phyloP scores from a whole-genome alignment of 2,113 vertebrate genomes.

The Litocranius walleri region DNA sequence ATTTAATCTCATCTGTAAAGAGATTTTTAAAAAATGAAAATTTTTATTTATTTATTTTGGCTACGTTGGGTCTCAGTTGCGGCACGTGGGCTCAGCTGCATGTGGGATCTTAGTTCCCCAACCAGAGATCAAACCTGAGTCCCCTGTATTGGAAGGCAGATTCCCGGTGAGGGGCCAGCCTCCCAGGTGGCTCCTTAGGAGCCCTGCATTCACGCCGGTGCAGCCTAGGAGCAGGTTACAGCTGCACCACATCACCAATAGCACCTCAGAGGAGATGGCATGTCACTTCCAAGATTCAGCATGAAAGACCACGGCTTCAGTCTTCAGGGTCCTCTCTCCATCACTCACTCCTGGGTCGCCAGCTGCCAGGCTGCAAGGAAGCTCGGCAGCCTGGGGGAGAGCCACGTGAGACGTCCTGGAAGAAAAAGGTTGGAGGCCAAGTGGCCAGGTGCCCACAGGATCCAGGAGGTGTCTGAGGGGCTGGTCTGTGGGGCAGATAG shows the following conservation, averaged over 20 bases:
- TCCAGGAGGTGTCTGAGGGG: neutral
- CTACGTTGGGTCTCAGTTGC: accelerated
- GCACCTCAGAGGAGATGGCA: neutral
- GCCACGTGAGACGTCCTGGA: neutral
- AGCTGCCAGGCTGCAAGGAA: neutral
- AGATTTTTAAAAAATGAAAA: neutral
- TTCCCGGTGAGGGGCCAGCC: neutral
- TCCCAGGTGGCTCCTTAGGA: neutral
- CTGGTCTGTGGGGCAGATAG: neutral
- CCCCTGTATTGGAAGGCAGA: neutral
- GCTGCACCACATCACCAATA: neutral
- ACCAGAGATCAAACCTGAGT: neutral
- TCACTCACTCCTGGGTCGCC: neutral
- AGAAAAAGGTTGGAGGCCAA: neutral
- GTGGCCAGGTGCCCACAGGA: neutral
- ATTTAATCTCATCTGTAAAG: neutral
- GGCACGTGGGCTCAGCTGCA: accelerated
- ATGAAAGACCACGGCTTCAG: neutral
- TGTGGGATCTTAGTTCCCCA: neutral
- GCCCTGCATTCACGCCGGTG: neutral
- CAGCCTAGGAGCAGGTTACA: neutral
- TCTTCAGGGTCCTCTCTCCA: neutral
- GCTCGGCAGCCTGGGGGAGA: neutral
- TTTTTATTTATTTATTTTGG: neutral
- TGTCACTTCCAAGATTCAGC: neutral